Percentiles rank a stretch among this genome's conserved stretches.
Conservation (phyloP, 2,113 vertebrate species). For the Crotalus viridis region DNA sequence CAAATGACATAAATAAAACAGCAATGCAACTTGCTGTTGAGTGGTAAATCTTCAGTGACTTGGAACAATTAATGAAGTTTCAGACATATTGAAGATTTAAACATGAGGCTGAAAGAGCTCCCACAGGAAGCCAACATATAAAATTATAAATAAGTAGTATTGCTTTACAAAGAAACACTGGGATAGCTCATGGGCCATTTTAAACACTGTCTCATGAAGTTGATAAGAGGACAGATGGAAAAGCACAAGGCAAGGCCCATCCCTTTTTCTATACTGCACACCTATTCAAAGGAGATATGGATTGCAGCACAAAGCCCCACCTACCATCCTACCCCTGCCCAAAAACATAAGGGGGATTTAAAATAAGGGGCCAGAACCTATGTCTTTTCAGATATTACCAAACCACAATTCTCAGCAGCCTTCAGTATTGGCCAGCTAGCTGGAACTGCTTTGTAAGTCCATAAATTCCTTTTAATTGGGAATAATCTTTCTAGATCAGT, state of each 20-base stretch:
- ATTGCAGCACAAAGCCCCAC: neutral
- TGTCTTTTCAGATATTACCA: neutral
- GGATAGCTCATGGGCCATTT: neutral
- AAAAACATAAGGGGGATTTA: neutral
- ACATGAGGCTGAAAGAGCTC: neutral
- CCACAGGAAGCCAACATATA: neutral
- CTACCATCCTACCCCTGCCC: neutral
- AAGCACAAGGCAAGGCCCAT: neutral
- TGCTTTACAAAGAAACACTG: neutral
- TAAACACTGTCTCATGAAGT: neutral
- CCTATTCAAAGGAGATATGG: neutral
- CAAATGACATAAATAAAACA: neutral
- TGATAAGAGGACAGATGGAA: neutral
- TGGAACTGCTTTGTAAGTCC: neutral
- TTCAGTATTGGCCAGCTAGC: neutral
- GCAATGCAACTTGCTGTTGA: neutral
- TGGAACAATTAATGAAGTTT: neutral
- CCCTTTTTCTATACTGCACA: neutral
- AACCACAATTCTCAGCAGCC: neutral
- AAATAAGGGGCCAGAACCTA: neutral
- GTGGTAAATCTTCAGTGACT: neutral
- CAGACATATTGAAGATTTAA: neutral
- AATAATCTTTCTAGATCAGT: neutral
- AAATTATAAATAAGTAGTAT: neutral
- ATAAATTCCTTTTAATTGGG: neutral